Evolutionary conservation across 2,797 vertebrate genomes (phyloP), one percentile per base, ranked within the genome.

Genomic region (Trachops cirrhosus): DNA sequence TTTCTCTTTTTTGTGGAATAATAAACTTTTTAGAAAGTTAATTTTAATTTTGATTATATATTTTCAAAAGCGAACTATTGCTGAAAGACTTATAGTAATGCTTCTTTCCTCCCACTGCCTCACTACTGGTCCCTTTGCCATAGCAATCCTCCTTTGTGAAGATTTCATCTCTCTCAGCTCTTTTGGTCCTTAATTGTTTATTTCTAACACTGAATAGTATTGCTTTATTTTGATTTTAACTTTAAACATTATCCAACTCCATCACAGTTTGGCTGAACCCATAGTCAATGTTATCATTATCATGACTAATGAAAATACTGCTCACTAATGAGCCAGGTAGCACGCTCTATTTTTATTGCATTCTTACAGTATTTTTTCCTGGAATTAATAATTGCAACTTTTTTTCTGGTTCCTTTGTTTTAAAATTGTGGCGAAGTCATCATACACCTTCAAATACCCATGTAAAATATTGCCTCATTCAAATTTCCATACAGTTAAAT

Each of bases 21-120:
- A 37, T 89, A 84, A 87, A 39, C 6, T 9, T 95, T 75, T 74
- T 24, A 67, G 48, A 48, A 57, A 64, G 18, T 62, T 87, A 39
- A 78, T 57, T 88, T 93, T 64, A 84, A 37, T 54, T 50, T 70
- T 75, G 41, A 32, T 19, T 11, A 46, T 18, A 8, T 74, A 26
- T 86, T 73, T 94, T n/a, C 39, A 93, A 88, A 93, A 87, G 44
- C 59, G 46, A 92, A 44, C 21, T 34, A 29, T 37, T 80, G 9
- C 16, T 80, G 19, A 75, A 73, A 80, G 59, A 0, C 6, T 37
- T 37, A 41, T 2, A 39, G n/a, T 2, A 67, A 15, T 8, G 18
- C 21, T 16, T 11, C 9, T 41, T 52, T 16, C 16, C 3, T n/a
- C 18, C 6, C 9, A 18, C 22, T 1, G 9, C 2, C 5, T 22